phyloP scores from a whole-genome alignment of 1,140 invertebrate species.

The Asobara japonica region DNA sequence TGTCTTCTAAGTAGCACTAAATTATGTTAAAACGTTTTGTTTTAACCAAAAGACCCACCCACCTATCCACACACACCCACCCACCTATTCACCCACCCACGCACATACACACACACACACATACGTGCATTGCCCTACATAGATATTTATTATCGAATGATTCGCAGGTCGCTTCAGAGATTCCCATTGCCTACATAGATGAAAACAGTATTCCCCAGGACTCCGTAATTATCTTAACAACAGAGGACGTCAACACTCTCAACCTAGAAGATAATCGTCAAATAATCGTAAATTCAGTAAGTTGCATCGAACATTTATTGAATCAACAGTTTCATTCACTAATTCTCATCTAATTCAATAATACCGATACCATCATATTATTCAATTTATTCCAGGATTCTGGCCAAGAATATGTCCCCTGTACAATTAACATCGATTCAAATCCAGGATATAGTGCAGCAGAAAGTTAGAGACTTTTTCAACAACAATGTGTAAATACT shows the following conservation, averaged over 20 bases:
- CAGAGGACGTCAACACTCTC: constrained; percentile 54
- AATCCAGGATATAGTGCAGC: constrained; percentile 42
- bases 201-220: constrained; percentile 57
- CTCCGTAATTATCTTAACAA: constrained; percentile 62
- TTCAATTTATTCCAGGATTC: constrained; percentile 45
- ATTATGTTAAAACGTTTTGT: too few relatives aligned
- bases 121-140: too few relatives aligned
- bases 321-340: constrained; percentile 7
- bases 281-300: constrained; percentile 58
- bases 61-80: too few relatives aligned
- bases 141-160: neutral
- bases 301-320: neutral
- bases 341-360: neutral
- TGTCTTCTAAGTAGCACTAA: too few relatives aligned
- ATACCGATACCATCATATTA: neutral
- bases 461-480: constrained; percentile 44
- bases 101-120: too few relatives aligned
- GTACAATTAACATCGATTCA: constrained; percentile 46
- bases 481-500: neutral
- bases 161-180: constrained; percentile 50
- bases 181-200: constrained; percentile 63
- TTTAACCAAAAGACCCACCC: too few relatives aligned
- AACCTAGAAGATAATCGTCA: constrained; percentile 56
- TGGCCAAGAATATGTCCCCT: constrained; percentile 50
- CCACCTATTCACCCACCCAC: too few relatives aligned